A percentile compares a stretch with the other conserved stretches of the same genome.
Conservation (phyloP, 2,888 invertebrate species). For the Dorcus hopei region DNA sequence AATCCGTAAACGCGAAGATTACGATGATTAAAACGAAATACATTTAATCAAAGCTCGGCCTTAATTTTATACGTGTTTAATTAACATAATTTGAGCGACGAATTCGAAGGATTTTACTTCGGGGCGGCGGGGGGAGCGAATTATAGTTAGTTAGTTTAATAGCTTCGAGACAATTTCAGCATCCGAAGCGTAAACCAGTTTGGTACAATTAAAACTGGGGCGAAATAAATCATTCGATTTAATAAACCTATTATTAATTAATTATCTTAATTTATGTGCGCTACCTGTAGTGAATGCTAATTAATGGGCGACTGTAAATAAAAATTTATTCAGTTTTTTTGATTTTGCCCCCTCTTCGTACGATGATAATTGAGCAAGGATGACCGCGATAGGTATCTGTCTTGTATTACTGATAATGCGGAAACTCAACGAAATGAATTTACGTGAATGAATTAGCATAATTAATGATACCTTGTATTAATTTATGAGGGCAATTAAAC, state of each 20-base stretch:
- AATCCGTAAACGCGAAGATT: no score
- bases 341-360: background rate
- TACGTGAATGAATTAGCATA: no score
- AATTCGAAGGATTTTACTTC: no score
- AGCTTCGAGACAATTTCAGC: background rate
- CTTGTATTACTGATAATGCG: no score
- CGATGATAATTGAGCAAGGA: no score
- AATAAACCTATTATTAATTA: conserved; percentile 16
- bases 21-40: no score
- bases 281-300: conserved; percentile 11
- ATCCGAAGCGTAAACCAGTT: background rate
- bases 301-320: background rate
- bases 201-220: conserved; percentile 5
- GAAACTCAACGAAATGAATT: no score
- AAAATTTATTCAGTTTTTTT: background rate
- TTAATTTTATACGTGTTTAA: no score
- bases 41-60: no score
- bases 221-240: conserved; percentile 13
- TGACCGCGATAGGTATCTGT: no score
- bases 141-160: conserved; percentile 1
- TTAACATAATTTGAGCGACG: conserved; percentile 1
- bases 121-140: conserved; percentile 1
- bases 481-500: no score
- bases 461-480: no score
- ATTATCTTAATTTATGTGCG: conserved; percentile 8